Percentiles rank a stretch among this genome's conserved stretches.
Evolutionary conservation across 2,888 invertebrate genomes (phyloP).

Genomic region (Yponomeuta malinellus): DNA sequence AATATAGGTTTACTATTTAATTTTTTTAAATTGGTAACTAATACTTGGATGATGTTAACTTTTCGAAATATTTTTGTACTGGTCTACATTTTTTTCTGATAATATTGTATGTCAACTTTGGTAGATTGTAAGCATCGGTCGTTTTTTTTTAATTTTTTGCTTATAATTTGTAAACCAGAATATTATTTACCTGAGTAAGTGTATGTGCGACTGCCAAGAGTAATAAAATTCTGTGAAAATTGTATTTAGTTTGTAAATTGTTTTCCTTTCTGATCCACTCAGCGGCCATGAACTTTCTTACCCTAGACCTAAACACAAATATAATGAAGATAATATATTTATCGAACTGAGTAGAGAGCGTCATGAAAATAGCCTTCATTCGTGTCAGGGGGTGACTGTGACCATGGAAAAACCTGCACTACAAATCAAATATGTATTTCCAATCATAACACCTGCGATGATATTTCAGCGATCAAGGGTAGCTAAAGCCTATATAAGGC

Average conservation of each 20-base stretch:
- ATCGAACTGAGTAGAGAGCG: not conserved
- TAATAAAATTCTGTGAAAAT: conserved; percentile 53
- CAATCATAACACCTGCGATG: conserved; percentile 69
- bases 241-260: conserved; percentile 16
- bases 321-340: not conserved
- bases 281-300: not conserved
- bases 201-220: conserved; percentile 42
- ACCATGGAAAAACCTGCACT: conserved; percentile 31
- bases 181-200: conserved; percentile 6
- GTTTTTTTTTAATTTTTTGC: conserved; percentile 27
- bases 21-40: conserved; percentile 46
- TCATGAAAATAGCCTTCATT: conserved; percentile 22
- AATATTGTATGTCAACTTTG: not conserved
- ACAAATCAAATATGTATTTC: conserved; percentile 61
- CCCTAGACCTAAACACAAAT: not conserved
- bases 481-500: conserved; percentile 44
- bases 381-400: conserved; percentile 38
- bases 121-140: conserved; percentile 7
- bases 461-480: conserved; percentile 50
- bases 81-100: not conserved
- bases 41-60: conserved; percentile 32
- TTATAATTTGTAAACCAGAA: conserved; percentile 18
- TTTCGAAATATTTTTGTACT: not conserved
- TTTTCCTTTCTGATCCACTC: conserved; percentile 23
- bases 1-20: conserved; percentile 72